Evolutionary conservation across 2,113 vertebrate species (phyloP), one percentile per base, ranked within the genome.

Genomic region (Mesembrinibis cayennensis): DNA sequence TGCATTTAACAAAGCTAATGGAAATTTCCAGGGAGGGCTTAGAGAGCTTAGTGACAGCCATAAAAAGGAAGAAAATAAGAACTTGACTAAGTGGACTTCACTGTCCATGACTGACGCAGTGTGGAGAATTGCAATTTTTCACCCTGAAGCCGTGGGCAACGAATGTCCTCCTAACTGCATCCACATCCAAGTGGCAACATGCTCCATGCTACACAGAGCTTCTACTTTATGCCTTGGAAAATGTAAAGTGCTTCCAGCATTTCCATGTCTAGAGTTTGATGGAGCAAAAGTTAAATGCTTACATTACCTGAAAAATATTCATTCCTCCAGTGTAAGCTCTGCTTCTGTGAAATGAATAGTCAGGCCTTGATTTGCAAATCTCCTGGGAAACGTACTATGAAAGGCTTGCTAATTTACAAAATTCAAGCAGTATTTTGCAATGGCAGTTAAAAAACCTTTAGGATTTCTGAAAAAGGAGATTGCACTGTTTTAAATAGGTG

Each of bases 251-350:
- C 92, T 96, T 89, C 92, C 76, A 95, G 91, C 94, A n/a, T 92
- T 95, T 95, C 85, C 52, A 15, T 70, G 52, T 89, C 80, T 84
- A 67, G 89, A 92, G 61, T 92, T 82, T 89, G 88, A 93, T 93
- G 92, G 94, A 94, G 82, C 82, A 96, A 89, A 97, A 95, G 91
- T 95, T 91, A 96, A 96, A 92, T 90, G 94, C 91, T 97, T 95
- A 86, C n/a, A 50, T 94, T 95, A 96, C 97, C 94, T 96, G 95
- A 91, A 94, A 95, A 85, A 91, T 90, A 84, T 53, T 95, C 69
- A 34, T 90, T 92, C 94, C 87, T 96, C 77, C 65, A 94, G 45
- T 72, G 67, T 72, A 76, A 97, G 93, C 49, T 96, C 42, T 73
- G 38, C 55, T 92, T 89, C 83, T 95, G 55, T 91, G 82, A 63